Percentiles rank a stretch among this genome's conserved stretches.
Evolutionary conservation across 2,888 invertebrate species (phyloP).

Genomic region (Nudaria mundana): DNA sequence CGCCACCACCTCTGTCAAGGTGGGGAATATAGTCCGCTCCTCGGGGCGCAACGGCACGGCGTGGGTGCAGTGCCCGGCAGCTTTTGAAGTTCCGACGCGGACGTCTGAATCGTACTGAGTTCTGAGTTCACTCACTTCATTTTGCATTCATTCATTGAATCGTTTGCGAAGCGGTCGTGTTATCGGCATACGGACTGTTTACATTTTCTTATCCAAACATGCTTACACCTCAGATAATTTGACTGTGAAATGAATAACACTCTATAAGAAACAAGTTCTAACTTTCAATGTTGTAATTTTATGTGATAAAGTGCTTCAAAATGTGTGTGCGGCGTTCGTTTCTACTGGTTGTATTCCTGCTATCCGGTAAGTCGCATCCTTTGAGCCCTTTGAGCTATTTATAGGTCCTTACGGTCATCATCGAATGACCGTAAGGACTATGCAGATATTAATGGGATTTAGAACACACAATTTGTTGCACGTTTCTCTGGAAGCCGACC

Average conservation of each 20-base stretch:
- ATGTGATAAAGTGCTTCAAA: conserved; percentile 50
- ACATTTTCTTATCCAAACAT: conserved; percentile 40
- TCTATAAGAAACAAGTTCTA: conserved; percentile 24
- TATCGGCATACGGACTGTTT: conserved; percentile 36
- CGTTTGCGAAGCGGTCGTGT: conserved; percentile 39
- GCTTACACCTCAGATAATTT: conserved; percentile 41
- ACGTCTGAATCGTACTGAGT: too few relatives aligned
- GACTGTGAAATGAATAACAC: conserved; percentile 44
- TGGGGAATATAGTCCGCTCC: too few relatives aligned
- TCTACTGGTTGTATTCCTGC: conserved; percentile 54
- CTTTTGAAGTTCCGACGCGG: too few relatives aligned
- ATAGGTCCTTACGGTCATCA: conserved; percentile 65
- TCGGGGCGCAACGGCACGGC: too few relatives aligned
- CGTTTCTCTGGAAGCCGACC: conserved; percentile 31
- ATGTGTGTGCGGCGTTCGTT: conserved; percentile 59
- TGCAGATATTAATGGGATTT: conserved; percentile 64
- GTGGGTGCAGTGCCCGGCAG: too few relatives aligned
- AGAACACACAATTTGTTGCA: conserved; percentile 43
- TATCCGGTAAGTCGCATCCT: conserved; percentile 73
- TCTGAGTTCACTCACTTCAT: conserved; percentile 32
- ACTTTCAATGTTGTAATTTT: conserved; percentile 37
- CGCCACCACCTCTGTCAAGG: too few relatives aligned
- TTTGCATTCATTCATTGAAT: too few relatives aligned
- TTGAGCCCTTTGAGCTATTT: conserved; percentile 63
- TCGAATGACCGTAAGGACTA: too few relatives aligned